Percentiles rank a stretch among this genome's conserved stretches.
These are phyloP conservation scores for Pangasius krempfi DNA, from an alignment of 2,797 vertebrate genomes.

Conservation along the genomic window DNA sequence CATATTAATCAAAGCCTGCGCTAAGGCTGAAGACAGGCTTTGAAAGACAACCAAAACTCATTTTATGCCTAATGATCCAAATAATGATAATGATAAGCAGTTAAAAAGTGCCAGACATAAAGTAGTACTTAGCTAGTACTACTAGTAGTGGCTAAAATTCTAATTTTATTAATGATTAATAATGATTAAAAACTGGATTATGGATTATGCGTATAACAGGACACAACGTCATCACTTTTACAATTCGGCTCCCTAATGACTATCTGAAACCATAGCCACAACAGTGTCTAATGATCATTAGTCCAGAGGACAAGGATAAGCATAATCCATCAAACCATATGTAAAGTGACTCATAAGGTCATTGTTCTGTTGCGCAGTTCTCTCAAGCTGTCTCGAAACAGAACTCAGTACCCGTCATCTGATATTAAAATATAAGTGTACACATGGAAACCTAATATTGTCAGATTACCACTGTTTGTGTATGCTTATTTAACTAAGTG, in stretches of 20 bases:
- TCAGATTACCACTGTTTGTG: slow-evolving; percentile 6
- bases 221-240: neutral
- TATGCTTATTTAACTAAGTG: neutral
- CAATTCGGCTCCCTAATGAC: neutral
- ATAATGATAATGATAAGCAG: neutral
- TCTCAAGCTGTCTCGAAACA: neutral
- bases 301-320: neutral
- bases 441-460: slow-evolving; percentile 14
- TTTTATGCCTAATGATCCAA: slow-evolving; percentile 10
- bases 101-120: neutral
- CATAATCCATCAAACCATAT: neutral
- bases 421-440: slow-evolving; percentile 14
- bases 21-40: neutral
- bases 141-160: neutral
- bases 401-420: neutral
- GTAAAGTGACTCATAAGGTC: neutral
- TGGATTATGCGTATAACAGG: neutral
- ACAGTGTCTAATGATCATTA: slow-evolving; percentile 1
- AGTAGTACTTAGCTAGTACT: neutral
- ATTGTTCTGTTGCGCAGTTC: neutral
- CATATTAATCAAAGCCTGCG: slow-evolving; percentile 26
- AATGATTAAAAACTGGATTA: neutral
- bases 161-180: neutral
- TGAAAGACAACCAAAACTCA: neutral
- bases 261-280: neutral